Conservation (phyloP, 2,797 vertebrate species). For the Lagocephalus sceleratus region DNA sequence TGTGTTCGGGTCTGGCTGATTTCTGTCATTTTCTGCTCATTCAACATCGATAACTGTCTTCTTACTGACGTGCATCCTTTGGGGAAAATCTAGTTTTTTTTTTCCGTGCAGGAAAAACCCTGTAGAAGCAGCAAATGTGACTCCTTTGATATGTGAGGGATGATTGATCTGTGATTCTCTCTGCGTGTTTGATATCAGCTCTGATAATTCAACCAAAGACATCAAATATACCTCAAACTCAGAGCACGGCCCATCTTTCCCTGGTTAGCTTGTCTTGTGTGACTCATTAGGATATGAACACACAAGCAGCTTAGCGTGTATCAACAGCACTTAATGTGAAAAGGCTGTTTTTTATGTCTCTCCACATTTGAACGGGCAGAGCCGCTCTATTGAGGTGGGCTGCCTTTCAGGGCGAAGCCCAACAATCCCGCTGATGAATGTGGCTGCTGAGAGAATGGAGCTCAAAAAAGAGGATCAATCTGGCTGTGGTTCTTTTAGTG, state of each 20-base stretch:
- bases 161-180: constrained; percentile 41
- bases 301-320: constrained; percentile 16
- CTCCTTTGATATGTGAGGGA: constrained; percentile 38
- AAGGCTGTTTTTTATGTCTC: constrained; percentile 13
- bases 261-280: constrained; percentile 7
- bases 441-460: constrained; percentile 20
- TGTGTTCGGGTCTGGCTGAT: too few species aligned
- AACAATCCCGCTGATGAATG: constrained; percentile 45
- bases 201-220: constrained; percentile 49
- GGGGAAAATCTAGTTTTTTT: not conserved
- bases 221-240: constrained; percentile 46
- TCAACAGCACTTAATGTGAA: constrained; percentile 19
- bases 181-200: constrained; percentile 5
- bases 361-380: constrained; percentile 18
- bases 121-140: constrained; percentile 13
- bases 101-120: constrained; percentile 6
- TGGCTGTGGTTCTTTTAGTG: constrained; percentile 31
- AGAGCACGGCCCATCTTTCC: constrained; percentile 36
- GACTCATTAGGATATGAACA: constrained; percentile 41
- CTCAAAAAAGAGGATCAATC: constrained; percentile 16
- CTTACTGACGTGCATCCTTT: too few species aligned
- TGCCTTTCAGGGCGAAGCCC: constrained; percentile 32
- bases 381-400: constrained; percentile 23
- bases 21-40: too few species aligned
- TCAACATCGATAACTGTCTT: too few species aligned